These are phyloP conservation scores for Sphecodes monilicornis DNA, from an alignment of 2,888 invertebrate genomes.

Conservation along the genomic window DNA sequence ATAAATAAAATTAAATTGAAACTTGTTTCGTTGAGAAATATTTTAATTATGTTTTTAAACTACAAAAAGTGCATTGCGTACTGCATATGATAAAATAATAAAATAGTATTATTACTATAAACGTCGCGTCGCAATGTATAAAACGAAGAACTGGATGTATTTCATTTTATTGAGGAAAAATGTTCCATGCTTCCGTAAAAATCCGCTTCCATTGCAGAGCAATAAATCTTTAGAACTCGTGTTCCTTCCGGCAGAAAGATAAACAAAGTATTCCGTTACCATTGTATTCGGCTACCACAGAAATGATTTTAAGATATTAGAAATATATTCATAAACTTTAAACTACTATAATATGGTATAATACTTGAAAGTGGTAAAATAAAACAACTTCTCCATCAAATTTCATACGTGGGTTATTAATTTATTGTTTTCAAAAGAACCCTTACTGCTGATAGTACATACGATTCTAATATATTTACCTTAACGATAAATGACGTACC, in stretches of 20 bases:
- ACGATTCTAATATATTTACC: too few relatives aligned
- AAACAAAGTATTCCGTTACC: slow-evolving; percentile 15
- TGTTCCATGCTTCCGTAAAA: slow-evolving; percentile 19
- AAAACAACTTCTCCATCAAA: neutral
- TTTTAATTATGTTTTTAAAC: neutral
- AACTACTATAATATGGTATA: too few relatives aligned
- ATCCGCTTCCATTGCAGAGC: neutral
- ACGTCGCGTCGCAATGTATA: neutral
- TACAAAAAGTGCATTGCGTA: neutral
- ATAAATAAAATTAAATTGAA: neutral
- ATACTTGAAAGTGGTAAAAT: too few relatives aligned
- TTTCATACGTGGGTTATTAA: neutral
- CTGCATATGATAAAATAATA: neutral
- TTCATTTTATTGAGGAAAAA: neutral
- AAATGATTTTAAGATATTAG: neutral
- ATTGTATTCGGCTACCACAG: neutral
- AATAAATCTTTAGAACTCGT: slow-evolving; percentile 31
- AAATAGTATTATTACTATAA: neutral
- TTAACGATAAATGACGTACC: too few relatives aligned
- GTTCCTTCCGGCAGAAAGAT: neutral
- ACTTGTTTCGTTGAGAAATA: neutral
- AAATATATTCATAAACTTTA: too few relatives aligned
- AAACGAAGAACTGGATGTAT: neutral
- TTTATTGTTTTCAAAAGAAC: too few relatives aligned
- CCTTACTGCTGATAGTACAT: too few relatives aligned